Base-by-base conservation (phyloP, 1,140 invertebrate species). In the Drosophila dunni region DNA sequence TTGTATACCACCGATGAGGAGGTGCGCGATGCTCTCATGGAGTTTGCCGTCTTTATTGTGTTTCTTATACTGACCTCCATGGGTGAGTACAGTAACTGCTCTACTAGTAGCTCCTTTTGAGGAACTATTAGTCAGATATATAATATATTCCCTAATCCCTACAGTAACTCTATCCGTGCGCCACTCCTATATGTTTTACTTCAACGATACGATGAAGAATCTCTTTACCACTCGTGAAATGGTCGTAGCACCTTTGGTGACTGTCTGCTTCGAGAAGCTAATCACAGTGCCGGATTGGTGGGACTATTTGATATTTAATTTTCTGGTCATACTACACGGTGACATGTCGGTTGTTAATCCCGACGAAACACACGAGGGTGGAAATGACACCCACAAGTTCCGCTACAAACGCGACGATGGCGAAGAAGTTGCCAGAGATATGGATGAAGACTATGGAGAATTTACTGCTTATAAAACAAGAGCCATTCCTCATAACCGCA, bases 141-240 rank as follows among this genome's bases (percentile, higher is more conserved):
- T 29, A 4, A 29, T 5, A 6, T 3, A 29, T 29, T 29, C 6
- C 6, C 24, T 6, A 4, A 29, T 3, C 24, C 24, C 24, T 24
- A 1, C 50, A 89, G 90, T 91, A 1, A 78, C 83, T 0, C 53
- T 88, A 1, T 85, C 90, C 1, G 77, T 88, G 6, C 86, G 86
- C 0, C 76, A 91, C 33, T 64, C 79, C 0, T 90, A 90, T 7
- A 91, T 91, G 90, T 91, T 90, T 44, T 91, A 89, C 24, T 89
- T 91, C 6, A 91, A 90, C 24, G 77, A 89, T 36, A 85, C 81
- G 1, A 79, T 91, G 17, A 78, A 81, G 11, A 78, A 69, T 20
- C 68, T 90, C 1, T 91, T 91, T 10, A 68, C 74, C 2, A 56
- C 40, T 9, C 75, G 83, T 2, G 79, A 85, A 7, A 45, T 89